Conservation (phyloP, 1,140 invertebrate genomes). For the Pogonomyrmex barbatus region DNA sequence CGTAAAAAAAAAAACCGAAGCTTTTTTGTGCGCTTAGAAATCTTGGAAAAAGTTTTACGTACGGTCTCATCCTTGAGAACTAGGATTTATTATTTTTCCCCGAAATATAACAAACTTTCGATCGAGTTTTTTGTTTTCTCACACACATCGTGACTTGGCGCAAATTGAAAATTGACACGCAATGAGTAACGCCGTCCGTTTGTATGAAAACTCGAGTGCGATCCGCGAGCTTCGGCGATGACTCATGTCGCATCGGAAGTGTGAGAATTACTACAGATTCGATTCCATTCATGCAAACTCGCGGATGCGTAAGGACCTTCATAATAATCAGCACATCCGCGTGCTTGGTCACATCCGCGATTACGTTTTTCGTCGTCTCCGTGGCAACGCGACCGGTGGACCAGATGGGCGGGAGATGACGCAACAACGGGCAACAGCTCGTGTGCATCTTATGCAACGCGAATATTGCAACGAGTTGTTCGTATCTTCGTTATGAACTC, state of each 20-base stretch:
- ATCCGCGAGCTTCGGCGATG: constrained; percentile 5
- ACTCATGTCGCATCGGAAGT: constrained; percentile 36
- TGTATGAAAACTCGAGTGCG: constrained; percentile 23
- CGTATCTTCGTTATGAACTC: not conserved
- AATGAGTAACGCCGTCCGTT: constrained; percentile 9
- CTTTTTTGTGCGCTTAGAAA: too few relatives aligned
- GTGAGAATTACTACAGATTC: constrained; percentile 54
- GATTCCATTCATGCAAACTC: constrained; percentile 45
- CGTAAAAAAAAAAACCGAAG: not conserved
- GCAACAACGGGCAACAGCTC: not conserved
- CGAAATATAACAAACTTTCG: constrained; percentile 10
- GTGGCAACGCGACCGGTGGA: not conserved
- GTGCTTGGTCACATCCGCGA: not conserved
- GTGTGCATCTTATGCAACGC: constrained; percentile 41
- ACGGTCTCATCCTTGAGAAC: not conserved
- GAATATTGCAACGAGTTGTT: constrained; percentile 8
- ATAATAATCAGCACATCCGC: constrained; percentile 20
- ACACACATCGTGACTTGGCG: not conserved
- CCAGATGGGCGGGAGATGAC: constrained; percentile 40
- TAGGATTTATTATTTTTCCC: not conserved
- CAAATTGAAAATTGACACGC: not conserved
- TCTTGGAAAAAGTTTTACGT: not conserved
- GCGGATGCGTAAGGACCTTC: not conserved
- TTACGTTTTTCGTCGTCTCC: constrained; percentile 19
- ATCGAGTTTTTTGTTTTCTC: not conserved